These are phyloP conservation scores for Eubasilissa regina DNA, from an alignment of 1,140 invertebrate species.

Conservation along the genomic window DNA sequence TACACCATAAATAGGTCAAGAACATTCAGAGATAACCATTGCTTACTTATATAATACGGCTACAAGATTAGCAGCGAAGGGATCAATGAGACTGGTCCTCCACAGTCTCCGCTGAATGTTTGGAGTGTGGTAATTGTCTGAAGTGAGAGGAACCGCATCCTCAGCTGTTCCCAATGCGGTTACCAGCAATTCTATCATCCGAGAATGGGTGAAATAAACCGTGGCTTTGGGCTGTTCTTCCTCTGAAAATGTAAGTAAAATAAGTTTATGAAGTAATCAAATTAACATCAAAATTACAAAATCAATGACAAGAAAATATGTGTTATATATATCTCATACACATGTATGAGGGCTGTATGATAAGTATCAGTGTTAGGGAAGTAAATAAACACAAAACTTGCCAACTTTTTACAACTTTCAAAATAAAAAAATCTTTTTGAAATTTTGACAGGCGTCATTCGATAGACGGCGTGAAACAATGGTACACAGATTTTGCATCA, in stretches of 20 bases:
- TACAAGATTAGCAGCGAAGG: slow-evolving; percentile 85
- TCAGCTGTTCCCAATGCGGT: slow-evolving; percentile 79
- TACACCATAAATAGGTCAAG: background rate
- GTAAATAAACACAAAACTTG: too few relatives aligned
- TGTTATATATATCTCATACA: too few relatives aligned
- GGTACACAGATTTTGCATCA: too few relatives aligned
- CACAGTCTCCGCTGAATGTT: slow-evolving; percentile 76
- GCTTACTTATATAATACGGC: slow-evolving; percentile 84
- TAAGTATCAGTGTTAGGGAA: too few relatives aligned
- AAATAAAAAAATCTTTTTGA: too few relatives aligned
- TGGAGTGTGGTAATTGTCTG: slow-evolving; percentile 77
- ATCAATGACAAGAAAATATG: too few relatives aligned
- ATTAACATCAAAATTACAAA: too few relatives aligned
- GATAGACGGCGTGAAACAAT: too few relatives aligned
- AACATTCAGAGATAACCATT: slow-evolving; percentile 24
- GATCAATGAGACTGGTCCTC: slow-evolving; percentile 80
- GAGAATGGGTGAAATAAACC: slow-evolving; percentile 81
- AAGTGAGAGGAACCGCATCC: slow-evolving; percentile 76
- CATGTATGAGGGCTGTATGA: too few relatives aligned
- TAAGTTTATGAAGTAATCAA: too few relatives aligned
- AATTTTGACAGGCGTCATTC: too few relatives aligned
- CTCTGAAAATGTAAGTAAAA: slow-evolving; percentile 61
- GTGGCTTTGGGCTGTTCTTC: slow-evolving; percentile 72
- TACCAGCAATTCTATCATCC: slow-evolving; percentile 75
- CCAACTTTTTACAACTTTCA: too few relatives aligned